Evolutionary conservation across 2,797 vertebrate genomes (phyloP).

Genomic region (Mastacembelus armatus): DNA sequence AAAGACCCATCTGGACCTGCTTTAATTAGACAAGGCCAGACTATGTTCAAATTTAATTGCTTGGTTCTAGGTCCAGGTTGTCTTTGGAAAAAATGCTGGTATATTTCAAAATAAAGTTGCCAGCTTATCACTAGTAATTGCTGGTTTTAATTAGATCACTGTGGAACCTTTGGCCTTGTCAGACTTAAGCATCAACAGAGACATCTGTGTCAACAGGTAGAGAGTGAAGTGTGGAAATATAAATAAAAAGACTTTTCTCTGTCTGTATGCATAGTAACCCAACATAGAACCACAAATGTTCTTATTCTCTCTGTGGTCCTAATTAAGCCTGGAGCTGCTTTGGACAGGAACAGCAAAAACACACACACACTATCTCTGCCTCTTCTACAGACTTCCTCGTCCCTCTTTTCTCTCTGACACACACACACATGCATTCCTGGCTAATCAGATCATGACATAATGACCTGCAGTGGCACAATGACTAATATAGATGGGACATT

Average conservation of each 20-base stretch:
- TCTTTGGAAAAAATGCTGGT: neutral
- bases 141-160: neutral
- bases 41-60: neutral
- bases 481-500: constrained; percentile 14
- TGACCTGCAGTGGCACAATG: neutral
- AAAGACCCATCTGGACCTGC: constrained; percentile 1
- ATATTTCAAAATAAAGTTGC: neutral
- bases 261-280: neutral
- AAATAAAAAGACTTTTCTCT: neutral
- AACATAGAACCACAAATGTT: constrained; percentile 14
- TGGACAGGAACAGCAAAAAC: constrained; percentile 18
- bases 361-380: constrained; percentile 13
- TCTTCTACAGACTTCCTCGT: neutral
- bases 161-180: neutral
- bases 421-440: constrained; percentile 3
- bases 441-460: constrained; percentile 32
- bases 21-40: neutral
- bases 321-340: constrained; percentile 53
- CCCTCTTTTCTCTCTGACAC: neutral
- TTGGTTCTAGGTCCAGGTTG: neutral
- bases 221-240: neutral
- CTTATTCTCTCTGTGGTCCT: constrained; percentile 41
- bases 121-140: neutral
- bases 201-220: constrained; percentile 1
- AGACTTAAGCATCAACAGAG: neutral